Conservation (phyloP, 2,797 vertebrate genomes). For the Atherinosoma microstoma region DNA sequence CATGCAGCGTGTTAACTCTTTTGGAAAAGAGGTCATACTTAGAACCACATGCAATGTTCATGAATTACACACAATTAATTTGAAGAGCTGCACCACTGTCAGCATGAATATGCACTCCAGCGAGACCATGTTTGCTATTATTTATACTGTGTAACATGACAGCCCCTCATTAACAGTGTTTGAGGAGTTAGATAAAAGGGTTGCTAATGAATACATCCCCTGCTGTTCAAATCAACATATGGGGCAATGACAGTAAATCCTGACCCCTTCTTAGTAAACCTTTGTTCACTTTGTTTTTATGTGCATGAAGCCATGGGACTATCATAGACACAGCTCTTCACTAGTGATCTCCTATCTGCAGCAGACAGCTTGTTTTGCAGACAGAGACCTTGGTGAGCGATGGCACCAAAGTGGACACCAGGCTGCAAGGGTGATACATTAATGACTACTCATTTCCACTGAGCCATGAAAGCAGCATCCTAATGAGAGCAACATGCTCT, state of each 20-base stretch:
- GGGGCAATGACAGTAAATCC: slow-evolving; percentile 45
- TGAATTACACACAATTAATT: slow-evolving; percentile 25
- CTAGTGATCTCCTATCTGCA: slow-evolving; percentile 42
- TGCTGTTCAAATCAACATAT: slow-evolving; percentile 56
- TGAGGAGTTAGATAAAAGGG: slow-evolving; percentile 49
- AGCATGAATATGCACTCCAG: slow-evolving; percentile 29
- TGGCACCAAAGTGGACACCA: slow-evolving; percentile 50
- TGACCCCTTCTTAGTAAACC: slow-evolving; percentile 21
- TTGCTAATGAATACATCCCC: slow-evolving; percentile 59
- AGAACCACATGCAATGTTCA: not conserved
- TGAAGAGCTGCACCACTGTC: slow-evolving; percentile 35
- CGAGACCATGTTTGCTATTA: slow-evolving; percentile 50
- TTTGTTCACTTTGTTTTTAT: slow-evolving; percentile 37
- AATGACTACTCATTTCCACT: slow-evolving; percentile 49
- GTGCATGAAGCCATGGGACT: slow-evolving; percentile 42
- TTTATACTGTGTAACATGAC: slow-evolving; percentile 41
- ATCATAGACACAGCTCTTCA: slow-evolving; percentile 41
- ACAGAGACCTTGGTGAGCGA: slow-evolving; percentile 34
- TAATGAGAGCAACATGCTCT: slow-evolving; percentile 27
- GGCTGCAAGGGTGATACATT: slow-evolving; percentile 59
- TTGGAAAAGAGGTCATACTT: not conserved
- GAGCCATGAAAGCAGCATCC: slow-evolving; percentile 12
- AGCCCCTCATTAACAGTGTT: slow-evolving; percentile 63
- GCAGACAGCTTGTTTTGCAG: slow-evolving; percentile 60
- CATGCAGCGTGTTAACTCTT: not conserved